phyloP scores from a whole-genome alignment of 2,888 invertebrate genomes.

The Orthosia incerta region DNA sequence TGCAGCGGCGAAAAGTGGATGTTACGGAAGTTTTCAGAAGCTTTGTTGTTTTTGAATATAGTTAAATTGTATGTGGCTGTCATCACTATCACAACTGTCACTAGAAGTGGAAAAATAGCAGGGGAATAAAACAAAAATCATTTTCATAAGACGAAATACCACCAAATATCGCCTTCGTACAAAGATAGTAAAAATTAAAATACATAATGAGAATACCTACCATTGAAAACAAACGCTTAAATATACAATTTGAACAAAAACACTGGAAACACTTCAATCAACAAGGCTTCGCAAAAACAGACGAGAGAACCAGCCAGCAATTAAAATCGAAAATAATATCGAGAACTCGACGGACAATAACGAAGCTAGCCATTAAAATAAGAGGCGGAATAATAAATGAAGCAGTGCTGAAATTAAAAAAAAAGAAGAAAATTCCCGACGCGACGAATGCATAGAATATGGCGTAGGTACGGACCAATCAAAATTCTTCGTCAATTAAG shows the following conservation, averaged over 20 bases:
- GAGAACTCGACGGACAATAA: conserved; percentile 85
- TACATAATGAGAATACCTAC: conserved; percentile 52
- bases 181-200: conserved; percentile 47
- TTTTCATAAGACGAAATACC: background rate
- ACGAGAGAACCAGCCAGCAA: conserved; percentile 79
- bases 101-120: background rate
- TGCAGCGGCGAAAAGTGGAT: background rate
- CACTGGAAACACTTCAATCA: conserved; percentile 74
- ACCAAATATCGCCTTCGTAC: background rate
- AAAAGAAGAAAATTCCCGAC: conserved; percentile 74
- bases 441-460: conserved; percentile 89
- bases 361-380: conserved; percentile 90
- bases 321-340: conserved; percentile 88
- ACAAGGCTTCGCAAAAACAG: conserved; percentile 73
- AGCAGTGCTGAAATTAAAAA: conserved; percentile 80
- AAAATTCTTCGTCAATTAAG: conserved; percentile 91
- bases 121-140: too few relatives aligned
- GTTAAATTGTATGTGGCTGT: background rate
- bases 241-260: conserved; percentile 72
- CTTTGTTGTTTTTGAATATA: background rate
- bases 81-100: too few relatives aligned
- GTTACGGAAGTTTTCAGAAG: background rate
- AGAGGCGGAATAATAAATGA: conserved; percentile 89
- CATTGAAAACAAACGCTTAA: conserved; percentile 60
- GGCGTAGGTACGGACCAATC: conserved; percentile 87